Percentiles rank a stretch among this genome's conserved stretches.
phyloP scores from a whole-genome alignment of 2,888 invertebrate species.

The Nasonia oneida region DNA sequence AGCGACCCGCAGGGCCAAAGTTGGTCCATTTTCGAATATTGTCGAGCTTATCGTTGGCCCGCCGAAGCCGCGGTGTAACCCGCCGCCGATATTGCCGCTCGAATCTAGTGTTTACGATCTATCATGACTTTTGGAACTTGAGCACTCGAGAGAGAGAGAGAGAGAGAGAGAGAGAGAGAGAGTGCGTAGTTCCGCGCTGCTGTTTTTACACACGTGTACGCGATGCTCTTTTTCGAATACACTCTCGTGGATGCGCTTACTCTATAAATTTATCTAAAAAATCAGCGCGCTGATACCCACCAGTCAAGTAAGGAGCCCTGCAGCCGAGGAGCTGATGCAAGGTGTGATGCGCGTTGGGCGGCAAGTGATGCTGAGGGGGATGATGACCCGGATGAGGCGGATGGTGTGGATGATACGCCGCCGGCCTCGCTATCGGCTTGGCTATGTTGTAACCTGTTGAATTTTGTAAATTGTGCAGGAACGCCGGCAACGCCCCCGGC shows the following conservation, averaged over 20 bases:
- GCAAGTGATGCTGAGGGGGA: constrained; percentile 76
- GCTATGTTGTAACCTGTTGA: constrained; percentile 85
- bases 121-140: constrained; percentile 14
- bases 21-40: constrained; percentile 1
- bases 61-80: background rate
- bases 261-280: background rate
- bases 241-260: no score
- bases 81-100: constrained; percentile 6
- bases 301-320: constrained; percentile 91
- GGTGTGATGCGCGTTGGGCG: constrained; percentile 76
- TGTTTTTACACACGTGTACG: no score
- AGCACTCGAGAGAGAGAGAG: no score
- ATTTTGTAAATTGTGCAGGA: constrained; percentile 76
- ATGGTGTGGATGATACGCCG: constrained; percentile 83
- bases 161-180: no score
- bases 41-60: background rate
- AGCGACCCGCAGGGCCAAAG: background rate
- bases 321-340: constrained; percentile 90
- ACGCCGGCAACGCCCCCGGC: constrained; percentile 74
- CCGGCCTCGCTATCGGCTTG: constrained; percentile 91
- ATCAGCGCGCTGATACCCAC: constrained; percentile 78
- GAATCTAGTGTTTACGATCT: constrained; percentile 31
- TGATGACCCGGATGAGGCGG: constrained; percentile 84
- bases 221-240: no score
- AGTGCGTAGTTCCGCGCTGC: no score